A percentile compares a stretch with the other conserved stretches of the same genome.
Evolutionary conservation across 2,888 invertebrate species (phyloP).

Genomic region (Beris chalybata): DNA sequence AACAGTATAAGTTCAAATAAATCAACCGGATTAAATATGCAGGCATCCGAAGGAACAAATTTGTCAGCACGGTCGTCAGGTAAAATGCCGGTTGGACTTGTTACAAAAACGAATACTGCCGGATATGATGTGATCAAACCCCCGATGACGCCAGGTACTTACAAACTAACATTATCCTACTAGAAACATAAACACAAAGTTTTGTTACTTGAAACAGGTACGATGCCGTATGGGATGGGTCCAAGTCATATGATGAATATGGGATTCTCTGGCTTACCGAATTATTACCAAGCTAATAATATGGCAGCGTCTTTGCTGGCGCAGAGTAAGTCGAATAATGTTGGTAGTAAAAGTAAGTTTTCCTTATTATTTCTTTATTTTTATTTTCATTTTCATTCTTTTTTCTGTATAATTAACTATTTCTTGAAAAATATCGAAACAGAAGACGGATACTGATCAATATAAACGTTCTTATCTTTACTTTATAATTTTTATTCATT

Average conservation of each 20-base stretch:
- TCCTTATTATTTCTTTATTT: conserved; percentile 15
- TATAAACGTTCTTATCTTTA: too few relatives aligned
- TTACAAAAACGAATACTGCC: conserved; percentile 53
- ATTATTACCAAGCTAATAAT: conserved; percentile 49
- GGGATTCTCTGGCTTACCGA: conserved; percentile 57
- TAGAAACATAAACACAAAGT: neutral
- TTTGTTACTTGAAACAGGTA: conserved; percentile 17
- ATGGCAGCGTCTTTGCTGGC: conserved; percentile 78
- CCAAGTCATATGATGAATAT: conserved; percentile 54
- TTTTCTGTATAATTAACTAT: too few relatives aligned
- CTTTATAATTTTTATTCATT: too few relatives aligned
- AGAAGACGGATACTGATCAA: too few relatives aligned
- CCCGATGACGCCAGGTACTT: conserved; percentile 34
- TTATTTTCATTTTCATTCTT: too few relatives aligned
- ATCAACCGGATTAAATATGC: conserved; percentile 35
- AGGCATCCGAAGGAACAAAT: conserved; percentile 41
- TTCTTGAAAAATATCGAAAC: too few relatives aligned
- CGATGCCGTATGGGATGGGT: conserved; percentile 40
- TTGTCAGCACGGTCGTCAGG: conserved; percentile 35
- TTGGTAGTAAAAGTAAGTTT: conserved; percentile 38
- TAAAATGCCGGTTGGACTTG: conserved; percentile 57
- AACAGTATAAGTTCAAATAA: conserved; percentile 55
- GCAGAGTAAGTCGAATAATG: conserved; percentile 71
- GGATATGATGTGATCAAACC: conserved; percentile 62
- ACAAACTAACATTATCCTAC: neutral